Evolutionary conservation across 30 jellyfish, hydroid and myxozoan genomes (phyloP).

Genomic region (Clytia hemisphaerica): DNA sequence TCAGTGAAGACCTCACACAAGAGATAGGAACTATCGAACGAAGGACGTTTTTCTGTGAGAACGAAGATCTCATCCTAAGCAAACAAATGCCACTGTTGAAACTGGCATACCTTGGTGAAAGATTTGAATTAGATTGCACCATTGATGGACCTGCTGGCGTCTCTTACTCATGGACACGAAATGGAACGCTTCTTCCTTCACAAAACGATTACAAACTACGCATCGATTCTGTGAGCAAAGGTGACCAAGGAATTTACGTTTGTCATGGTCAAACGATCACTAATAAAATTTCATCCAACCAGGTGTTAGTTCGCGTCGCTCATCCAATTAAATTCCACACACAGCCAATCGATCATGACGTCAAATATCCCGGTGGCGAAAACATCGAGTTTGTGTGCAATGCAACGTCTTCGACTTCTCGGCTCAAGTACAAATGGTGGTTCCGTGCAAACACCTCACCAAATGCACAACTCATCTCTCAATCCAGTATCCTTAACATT

Average conservation of each 20-base stretch:
- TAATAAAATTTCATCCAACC: conserved; percentile 31
- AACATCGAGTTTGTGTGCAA: conserved; percentile 46
- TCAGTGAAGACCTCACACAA: neutral
- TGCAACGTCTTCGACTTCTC: conserved; percentile 42
- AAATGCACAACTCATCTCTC: conserved; percentile 6
- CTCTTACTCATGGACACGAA: conserved; percentile 50
- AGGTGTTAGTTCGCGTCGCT: conserved; percentile 41
- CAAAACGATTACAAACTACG: conserved; percentile 23
- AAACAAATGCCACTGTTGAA: conserved; percentile 19
- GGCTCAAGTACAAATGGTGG: conserved; percentile 60
- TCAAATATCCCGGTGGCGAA: conserved; percentile 15
- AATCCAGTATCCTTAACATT: conserved; percentile 30
- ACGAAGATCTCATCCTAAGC: conserved; percentile 30
- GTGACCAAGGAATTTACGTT: conserved; percentile 57
- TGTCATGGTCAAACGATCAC: conserved; percentile 49
- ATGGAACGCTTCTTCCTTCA: conserved; percentile 60
- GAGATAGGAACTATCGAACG: neutral
- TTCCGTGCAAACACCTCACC: conserved; percentile 30
- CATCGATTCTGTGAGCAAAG: conserved; percentile 23
- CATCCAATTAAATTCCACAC: conserved; percentile 7
- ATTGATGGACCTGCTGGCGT: conserved; percentile 24
- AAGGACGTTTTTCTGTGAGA: conserved; percentile 42
- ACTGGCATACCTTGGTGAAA: conserved; percentile 62
- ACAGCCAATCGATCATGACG: conserved; percentile 48
- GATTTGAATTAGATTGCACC: conserved; percentile 36